A percentile compares a stretch with the other conserved stretches of the same genome.
Conservation (phyloP, 1,140 invertebrate species). For the Helicoverpa zea region DNA sequence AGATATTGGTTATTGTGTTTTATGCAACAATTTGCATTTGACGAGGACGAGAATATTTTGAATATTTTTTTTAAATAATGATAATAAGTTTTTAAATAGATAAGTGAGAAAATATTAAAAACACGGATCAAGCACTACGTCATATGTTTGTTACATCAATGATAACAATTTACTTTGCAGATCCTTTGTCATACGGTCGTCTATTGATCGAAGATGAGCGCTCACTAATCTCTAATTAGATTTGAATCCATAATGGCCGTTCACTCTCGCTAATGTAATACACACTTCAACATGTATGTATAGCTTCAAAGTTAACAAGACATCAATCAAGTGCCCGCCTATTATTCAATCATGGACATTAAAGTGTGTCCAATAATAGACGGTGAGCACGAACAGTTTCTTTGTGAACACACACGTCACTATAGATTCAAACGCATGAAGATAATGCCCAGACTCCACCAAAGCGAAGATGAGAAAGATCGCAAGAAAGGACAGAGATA, state of each 20-base stretch:
- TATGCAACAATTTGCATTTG: too few species aligned
- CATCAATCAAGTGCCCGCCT: conserved; percentile 11
- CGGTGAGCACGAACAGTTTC: neutral
- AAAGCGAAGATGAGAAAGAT: too few species aligned
- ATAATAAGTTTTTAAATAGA: too few species aligned
- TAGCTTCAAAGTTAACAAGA: conserved; percentile 19
- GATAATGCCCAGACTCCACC: neutral
- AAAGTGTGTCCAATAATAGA: neutral
- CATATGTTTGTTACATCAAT: neutral
- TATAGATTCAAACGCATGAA: neutral
- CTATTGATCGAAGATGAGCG: too few species aligned
- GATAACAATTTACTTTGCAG: neutral
- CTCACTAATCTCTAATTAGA: conserved; percentile 9
- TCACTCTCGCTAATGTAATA: neutral
- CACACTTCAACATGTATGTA: neutral
- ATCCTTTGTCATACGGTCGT: neutral
- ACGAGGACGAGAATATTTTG: too few species aligned
- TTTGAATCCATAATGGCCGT: conserved; percentile 6
- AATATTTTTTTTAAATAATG: too few species aligned
- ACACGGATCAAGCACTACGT: neutral
- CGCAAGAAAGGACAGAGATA: too few species aligned
- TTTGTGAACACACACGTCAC: neutral
- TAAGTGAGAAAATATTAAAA: too few species aligned
- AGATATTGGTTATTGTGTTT: too few species aligned
- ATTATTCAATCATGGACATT: conserved; percentile 8